Evolutionary conservation across 2,888 invertebrate genomes (phyloP).

Genomic region (Pterobdella sp.): DNA sequence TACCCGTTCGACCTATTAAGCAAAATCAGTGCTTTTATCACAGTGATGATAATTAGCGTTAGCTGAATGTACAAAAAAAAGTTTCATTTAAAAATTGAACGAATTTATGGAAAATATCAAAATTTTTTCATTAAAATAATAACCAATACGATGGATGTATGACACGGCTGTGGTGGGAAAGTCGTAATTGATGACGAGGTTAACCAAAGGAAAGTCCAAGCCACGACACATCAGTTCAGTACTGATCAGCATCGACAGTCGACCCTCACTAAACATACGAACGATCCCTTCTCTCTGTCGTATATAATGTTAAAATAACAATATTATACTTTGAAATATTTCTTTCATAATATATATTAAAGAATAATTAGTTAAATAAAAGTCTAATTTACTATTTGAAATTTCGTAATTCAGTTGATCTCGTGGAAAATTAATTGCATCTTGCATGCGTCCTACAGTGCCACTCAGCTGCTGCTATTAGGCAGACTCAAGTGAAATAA

Average conservation of each 20-base stretch:
- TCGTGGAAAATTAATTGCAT: too few relatives aligned
- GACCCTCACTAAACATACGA: conserved; percentile 77
- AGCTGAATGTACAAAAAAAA: background rate
- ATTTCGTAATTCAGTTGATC: background rate
- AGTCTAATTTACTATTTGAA: background rate
- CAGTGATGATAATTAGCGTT: background rate
- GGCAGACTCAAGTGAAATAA: too few relatives aligned
- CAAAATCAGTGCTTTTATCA: background rate
- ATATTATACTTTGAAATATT: too few relatives aligned
- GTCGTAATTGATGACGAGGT: conserved; percentile 92
- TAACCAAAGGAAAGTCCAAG: conserved; percentile 91
- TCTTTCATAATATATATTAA: background rate
- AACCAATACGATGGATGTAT: conserved; percentile 57
- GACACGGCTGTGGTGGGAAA: conserved; percentile 62
- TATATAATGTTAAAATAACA: too few relatives aligned
- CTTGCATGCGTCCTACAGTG: too few relatives aligned
- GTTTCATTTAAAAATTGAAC: background rate
- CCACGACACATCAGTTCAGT: conserved; percentile 94
- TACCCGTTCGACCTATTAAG: conserved; percentile 64
- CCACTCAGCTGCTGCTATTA: too few relatives aligned
- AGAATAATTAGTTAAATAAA: background rate
- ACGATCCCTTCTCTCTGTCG: conserved; percentile 85
- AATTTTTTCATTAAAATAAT: conserved; percentile 46
- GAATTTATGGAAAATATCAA: background rate
- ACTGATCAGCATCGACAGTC: conserved; percentile 89